Evolutionary conservation across 64 coral and sea anemone species (phyloP), one percentile per base, ranked within the genome.

Genomic region (Trachythela sp.): DNA sequence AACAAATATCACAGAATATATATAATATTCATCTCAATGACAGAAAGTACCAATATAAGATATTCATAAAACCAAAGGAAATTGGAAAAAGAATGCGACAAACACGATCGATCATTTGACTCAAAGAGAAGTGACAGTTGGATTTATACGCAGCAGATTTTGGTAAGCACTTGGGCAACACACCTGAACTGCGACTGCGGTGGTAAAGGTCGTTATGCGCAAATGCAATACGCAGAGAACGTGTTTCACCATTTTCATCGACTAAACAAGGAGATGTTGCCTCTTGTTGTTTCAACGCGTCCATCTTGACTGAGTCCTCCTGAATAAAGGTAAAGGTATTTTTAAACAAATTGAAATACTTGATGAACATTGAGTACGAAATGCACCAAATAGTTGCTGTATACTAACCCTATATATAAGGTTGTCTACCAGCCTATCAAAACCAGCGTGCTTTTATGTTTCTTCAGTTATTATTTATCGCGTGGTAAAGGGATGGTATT

Each of bases 201-300:
- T 36, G 75, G 20, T 80, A 20, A 0, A 80, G 37, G 33, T 80
- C 37, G 20, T 80, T 80, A 18, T 80, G 75, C 30, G 75, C 75
- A 80, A 80, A 80, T 8, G 75, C 75, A 22, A 80, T 80, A 29
- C 75, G 75, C 75, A 80, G 75, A 37, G 75, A 80, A 37, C 75
- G 75, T 36, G 75, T 80, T 80, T 80, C 75, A 17, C 75, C 75
- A 80, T 80, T 80, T 30, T 80, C 75, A 39, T 80, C 75, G 13
- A 80, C 75, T 18, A 80, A 30, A 80, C 75, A 80, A 15, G 75
- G 75, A 37, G 75, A 80, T 22, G 75, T 80, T 80, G 75, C 75
- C 37, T 80, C 75, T 39, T 80, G 75, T 80, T 80, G 75, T 80
- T 80, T 80, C 13, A 80, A 39, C 15, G 75, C 75, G 2, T 80